Evolutionary conservation across 2,113 vertebrate genomes (phyloP).

Genomic region (Ciconia stormi): DNA sequence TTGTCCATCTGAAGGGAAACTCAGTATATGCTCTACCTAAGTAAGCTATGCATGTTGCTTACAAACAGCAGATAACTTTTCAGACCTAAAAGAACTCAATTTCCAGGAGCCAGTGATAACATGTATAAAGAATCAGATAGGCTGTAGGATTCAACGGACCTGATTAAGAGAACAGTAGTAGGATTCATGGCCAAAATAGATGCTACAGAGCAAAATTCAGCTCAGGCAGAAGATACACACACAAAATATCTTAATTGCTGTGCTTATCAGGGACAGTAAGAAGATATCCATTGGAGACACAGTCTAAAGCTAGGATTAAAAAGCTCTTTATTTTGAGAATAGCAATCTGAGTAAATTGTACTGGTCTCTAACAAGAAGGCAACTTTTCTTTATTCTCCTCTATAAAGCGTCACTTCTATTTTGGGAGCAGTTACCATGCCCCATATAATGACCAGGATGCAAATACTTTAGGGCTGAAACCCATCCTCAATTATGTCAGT

Average conservation of each 20-base stretch:
- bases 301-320: background rate
- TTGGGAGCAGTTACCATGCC: background rate
- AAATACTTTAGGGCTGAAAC: background rate
- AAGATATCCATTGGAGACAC: background rate
- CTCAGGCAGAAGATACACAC: background rate
- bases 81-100: background rate
- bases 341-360: background rate
- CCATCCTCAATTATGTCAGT: background rate
- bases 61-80: background rate
- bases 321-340: background rate
- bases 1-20: slow-evolving; percentile 16
- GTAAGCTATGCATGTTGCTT: background rate
- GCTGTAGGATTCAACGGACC: background rate
- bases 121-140: background rate
- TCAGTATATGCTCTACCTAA: background rate
- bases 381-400: background rate
- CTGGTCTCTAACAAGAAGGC: background rate
- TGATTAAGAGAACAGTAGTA: background rate
- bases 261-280: background rate
- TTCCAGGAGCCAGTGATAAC: background rate
- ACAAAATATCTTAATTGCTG: background rate
- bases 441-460: background rate
- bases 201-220: background rate
- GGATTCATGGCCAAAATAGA: background rate
- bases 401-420: background rate